phyloP scores from a whole-genome alignment of 2,113 vertebrate species.

The Vireo altiloquus region DNA sequence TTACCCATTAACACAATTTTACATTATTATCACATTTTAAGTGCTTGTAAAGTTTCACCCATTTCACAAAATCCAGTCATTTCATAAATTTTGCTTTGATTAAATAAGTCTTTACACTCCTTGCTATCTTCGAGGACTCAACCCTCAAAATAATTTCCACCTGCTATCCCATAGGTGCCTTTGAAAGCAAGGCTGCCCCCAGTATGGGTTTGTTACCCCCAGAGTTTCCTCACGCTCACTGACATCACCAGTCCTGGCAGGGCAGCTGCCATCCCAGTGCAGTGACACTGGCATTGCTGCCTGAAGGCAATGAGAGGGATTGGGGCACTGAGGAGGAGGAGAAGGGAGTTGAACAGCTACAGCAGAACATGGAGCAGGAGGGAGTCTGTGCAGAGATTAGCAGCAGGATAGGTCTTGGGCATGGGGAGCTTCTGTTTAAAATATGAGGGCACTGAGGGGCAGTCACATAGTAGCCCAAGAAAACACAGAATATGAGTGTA shows the following conservation, averaged over 20 bases:
- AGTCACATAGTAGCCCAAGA: background rate
- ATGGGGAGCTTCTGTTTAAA: background rate
- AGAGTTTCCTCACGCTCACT: background rate
- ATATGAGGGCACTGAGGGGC: background rate
- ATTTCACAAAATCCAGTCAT: background rate
- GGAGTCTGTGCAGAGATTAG: background rate
- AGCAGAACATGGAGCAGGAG: background rate
- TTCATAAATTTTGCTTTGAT: background rate
- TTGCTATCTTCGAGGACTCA: background rate
- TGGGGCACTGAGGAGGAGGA: background rate
- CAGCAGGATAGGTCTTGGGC: background rate
- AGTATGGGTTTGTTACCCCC: background rate
- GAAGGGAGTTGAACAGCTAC: background rate
- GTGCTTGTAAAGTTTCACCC: background rate
- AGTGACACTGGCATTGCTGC: background rate
- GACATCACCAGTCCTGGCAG: background rate
- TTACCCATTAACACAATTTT: background rate
- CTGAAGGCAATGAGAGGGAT: background rate
- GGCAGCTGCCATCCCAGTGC: background rate
- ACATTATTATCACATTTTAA: background rate
- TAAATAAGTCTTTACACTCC: background rate
- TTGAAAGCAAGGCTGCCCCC: background rate
- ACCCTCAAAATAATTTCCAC: background rate
- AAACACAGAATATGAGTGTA: background rate
- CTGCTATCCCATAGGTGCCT: background rate